Evolutionary conservation across 2,888 invertebrate species (phyloP), one percentile per base, ranked within the genome.

Genomic region (Phanerotoma sp.): DNA sequence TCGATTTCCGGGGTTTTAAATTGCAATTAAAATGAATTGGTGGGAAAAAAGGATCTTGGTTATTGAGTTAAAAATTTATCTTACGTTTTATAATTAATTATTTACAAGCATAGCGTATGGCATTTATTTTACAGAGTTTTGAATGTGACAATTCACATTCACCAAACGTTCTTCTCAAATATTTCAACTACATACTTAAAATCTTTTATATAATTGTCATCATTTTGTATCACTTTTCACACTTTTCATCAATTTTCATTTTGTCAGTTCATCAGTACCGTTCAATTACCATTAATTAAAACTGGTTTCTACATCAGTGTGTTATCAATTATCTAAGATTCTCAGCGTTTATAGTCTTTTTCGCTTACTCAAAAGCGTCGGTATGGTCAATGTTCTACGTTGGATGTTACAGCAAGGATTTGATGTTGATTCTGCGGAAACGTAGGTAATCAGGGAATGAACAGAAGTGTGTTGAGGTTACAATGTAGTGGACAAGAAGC

Each of bases 101-200:
- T 73, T 72, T 75, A 75, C 74, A 74, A 75, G 76, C 74, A 68
- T 74, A 49, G 71, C 68, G 67, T 70, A 73, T 71, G 68, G 67
- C 70, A 68, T 75, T 75, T 76, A 74, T 75, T 74, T 75, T 75
- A 75, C 75, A 75, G 62, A 42, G n/a, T 49, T 30, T 21, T 22
- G 38, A 54, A 54, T 49, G 44, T 30, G 35, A 71, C 66, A 66
- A 71, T 65, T 60, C 63, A 51, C 51, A 47, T 52, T 57, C 38
- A 53, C 58, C 54, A 58, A 49, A 51, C 51, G 50, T 54, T 42
- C 44, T 53, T 45, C 54, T 58, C 59, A 50, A 44, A 57, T 56
- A 50, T 50, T 33, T 51, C 35, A 16, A 20, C 45, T 49, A 54
- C 28, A 48, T 58, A 32, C 53, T 49, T 51, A 11, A n/a, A 18